A percentile compares a stretch with the other conserved stretches of the same genome.
phyloP scores from a whole-genome alignment of 2,888 invertebrate genomes.

The Camptogramma bilineatum region DNA sequence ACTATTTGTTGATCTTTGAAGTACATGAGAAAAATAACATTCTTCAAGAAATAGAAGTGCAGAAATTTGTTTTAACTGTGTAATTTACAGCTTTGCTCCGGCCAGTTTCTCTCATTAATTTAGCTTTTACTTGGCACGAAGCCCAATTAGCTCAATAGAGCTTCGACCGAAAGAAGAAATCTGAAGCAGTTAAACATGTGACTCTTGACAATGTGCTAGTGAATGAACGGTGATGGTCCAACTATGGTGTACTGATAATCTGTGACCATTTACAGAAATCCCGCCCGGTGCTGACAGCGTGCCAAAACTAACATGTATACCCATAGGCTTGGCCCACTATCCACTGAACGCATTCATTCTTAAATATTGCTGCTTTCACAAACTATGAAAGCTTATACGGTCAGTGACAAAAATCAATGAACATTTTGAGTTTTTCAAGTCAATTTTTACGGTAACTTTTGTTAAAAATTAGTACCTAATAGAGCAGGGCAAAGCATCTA shows the following conservation, averaged over 20 bases:
- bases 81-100: conserved; percentile 28
- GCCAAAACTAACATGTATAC: conserved; percentile 60
- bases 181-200: conserved; percentile 49
- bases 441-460: too few species aligned
- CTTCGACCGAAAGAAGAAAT: conserved; percentile 24
- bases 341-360: conserved; percentile 15
- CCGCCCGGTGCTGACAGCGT: conserved; percentile 66
- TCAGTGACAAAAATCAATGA: too few species aligned
- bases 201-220: conserved; percentile 48
- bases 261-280: conserved; percentile 80
- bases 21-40: conserved; percentile 4
- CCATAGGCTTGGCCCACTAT: conserved; percentile 21
- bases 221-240: conserved; percentile 62
- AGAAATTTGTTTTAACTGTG: conserved; percentile 15
- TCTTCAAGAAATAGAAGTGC: conserved; percentile 3
- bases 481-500: too few species aligned
- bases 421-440: too few species aligned
- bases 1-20: too few species aligned
- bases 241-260: conserved; percentile 58
- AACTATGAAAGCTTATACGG: too few species aligned
- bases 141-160: conserved; percentile 10
- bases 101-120: conserved; percentile 14
- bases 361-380: too few species aligned
- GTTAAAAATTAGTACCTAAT: too few species aligned
- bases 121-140: conserved; percentile 18